Base-by-base conservation (phyloP, 1,140 invertebrate species). In the Dreissena polymorpha region DNA sequence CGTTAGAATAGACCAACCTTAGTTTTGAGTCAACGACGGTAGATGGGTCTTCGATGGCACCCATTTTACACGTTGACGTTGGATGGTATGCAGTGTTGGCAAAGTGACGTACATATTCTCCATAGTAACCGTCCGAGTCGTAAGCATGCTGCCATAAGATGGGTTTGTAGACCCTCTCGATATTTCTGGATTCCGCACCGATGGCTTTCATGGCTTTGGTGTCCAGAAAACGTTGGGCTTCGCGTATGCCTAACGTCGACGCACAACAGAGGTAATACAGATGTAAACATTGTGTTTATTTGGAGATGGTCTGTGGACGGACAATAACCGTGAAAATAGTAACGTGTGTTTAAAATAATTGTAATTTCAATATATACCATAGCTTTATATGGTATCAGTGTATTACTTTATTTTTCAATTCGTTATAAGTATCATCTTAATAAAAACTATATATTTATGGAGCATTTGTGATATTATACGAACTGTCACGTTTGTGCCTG, bases 1-100 rank as follows among this genome's bases (percentile, higher is more conserved):
- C 39, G 39, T 39, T 5, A 39, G 3, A 39, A 39, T 39, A 39
- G 39, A 27, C 78, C 74, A 79, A 91, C 93, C 92, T 91, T 5
- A 94, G 93, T 88, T 96, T 94, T 14, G 96, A 95, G 93, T 98
- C 97, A 0, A 98, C 97, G 0, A 98, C 97, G 0, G 97, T 97
- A 12, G 95, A 95, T 12, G 95, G 94, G 90, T 98, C 97, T 95
- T 95, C 96, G 71, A 95, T 95, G 0, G 96, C 96, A 0, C 97
- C 98, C 98, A 99, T 99, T 91, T 97, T 98, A 69, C 96, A 97
- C 0, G 97, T 98, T 0, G 97, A 97, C 0, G 97, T 95, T 0
- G 97, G 96, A 94, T 98, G 97, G 89, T 97, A 98, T 63, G 95
- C 95, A 0, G 97, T 97, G 10, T 85, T 78, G 10, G 91, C 89